phyloP scores from a whole-genome alignment of 2,797 vertebrate genomes.

The Sebastes reedi region DNA sequence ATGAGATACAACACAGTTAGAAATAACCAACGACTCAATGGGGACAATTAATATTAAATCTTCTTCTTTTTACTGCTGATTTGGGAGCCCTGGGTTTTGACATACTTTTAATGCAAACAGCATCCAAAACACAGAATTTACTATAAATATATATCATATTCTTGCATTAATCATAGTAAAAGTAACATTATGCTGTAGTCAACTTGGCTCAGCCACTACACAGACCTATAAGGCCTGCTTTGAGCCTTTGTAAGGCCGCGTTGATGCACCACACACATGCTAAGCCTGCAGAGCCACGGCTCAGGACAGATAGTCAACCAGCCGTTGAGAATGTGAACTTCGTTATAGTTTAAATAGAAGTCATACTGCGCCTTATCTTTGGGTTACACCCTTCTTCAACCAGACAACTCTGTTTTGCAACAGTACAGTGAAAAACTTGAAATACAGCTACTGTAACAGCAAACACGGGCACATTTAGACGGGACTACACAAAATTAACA shows the following conservation, averaged over 20 bases:
- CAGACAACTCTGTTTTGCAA: slow-evolving; percentile 12
- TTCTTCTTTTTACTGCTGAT: neutral
- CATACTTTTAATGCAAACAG: neutral
- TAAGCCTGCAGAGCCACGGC: slow-evolving; percentile 1
- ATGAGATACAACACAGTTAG: neutral
- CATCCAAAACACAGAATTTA: neutral
- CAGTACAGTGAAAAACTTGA: neutral
- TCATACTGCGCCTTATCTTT: slow-evolving; percentile 66
- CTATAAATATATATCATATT: neutral
- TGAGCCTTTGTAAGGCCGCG: neutral
- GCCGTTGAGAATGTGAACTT: slow-evolving; percentile 49
- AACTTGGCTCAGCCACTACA: neutral
- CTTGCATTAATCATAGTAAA: neutral
- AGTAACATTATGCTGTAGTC: neutral
- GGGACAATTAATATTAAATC: neutral
- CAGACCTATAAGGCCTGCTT: neutral
- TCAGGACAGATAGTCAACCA: slow-evolving; percentile 51
- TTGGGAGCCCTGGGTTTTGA: neutral
- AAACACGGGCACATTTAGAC: neutral
- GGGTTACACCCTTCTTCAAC: slow-evolving; percentile 64
- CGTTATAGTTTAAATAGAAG: slow-evolving; percentile 36
- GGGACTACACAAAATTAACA: neutral
- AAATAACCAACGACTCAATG: neutral
- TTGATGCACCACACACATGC: neutral
- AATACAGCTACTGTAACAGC: neutral